These are phyloP conservation scores for Muscicapa striata DNA, from an alignment of 2,797 vertebrate species.

Conservation along the genomic window DNA sequence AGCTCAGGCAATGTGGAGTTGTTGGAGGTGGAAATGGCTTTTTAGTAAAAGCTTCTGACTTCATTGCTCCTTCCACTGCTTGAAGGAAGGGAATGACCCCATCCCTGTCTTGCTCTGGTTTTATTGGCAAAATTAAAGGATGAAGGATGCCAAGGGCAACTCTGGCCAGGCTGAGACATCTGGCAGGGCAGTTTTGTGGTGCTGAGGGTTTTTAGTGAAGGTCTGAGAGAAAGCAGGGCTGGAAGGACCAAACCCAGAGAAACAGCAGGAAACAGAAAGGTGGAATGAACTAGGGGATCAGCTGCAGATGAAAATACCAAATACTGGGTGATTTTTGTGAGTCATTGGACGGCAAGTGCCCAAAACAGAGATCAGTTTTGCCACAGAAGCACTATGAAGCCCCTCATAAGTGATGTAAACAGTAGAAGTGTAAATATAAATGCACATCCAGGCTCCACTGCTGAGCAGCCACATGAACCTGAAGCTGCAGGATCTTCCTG, in stretches of 20 bases:
- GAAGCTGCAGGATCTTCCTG: not conserved
- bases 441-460: not conserved
- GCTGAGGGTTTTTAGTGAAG: not conserved
- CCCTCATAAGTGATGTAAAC: not conserved
- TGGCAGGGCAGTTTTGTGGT: rapidly evolving
- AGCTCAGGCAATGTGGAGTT: not conserved
- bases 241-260: not conserved
- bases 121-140: not conserved
- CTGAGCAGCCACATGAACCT: rapidly evolving
- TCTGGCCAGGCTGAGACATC: not conserved
- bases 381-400: not conserved
- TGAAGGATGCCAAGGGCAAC: not conserved
- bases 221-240: not conserved
- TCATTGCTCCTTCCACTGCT: not conserved
- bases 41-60: not conserved
- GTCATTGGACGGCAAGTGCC: not conserved
- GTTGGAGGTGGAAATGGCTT: not conserved
- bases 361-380: not conserved
- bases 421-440: not conserved
- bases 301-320: rapidly evolving
- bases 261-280: not conserved
- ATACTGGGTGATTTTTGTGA: not conserved
- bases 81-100: rapidly evolving
- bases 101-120: rapidly evolving
- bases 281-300: not conserved